phyloP scores from a whole-genome alignment of 2,113 vertebrate genomes.

The Urocynchramus pylzowi region DNA sequence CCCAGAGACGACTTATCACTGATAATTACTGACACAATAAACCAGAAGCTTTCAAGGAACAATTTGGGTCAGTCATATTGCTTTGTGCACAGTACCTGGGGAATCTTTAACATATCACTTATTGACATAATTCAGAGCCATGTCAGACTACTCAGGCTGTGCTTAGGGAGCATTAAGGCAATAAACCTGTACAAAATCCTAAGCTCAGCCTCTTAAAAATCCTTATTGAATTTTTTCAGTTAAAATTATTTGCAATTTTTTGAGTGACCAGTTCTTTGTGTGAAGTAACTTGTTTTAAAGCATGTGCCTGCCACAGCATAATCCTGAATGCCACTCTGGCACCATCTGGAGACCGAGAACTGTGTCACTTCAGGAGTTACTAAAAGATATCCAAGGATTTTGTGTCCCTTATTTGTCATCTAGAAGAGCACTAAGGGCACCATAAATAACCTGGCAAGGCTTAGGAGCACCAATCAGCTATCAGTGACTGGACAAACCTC shows the following conservation, averaged over 20 bases:
- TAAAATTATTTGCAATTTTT: background rate
- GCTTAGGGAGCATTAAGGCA: background rate
- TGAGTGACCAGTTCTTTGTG: background rate
- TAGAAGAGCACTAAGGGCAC: background rate
- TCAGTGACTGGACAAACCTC: background rate
- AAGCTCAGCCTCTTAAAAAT: background rate
- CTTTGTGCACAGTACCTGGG: background rate
- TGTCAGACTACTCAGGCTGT: background rate
- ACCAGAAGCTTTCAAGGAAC: constrained; percentile 38
- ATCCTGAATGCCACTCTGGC: background rate
- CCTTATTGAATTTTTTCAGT: background rate
- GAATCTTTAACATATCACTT: background rate
- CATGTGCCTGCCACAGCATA: background rate
- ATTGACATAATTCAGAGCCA: background rate
- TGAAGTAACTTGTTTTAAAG: background rate
- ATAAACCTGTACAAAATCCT: background rate
- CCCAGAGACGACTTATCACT: background rate
- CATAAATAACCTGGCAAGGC: background rate
- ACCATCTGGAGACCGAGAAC: background rate
- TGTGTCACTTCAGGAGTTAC: background rate
- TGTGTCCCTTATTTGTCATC: background rate
- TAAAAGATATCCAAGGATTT: background rate
- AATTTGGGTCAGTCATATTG: background rate
- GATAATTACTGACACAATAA: constrained; percentile 33
- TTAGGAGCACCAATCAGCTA: background rate